Base-by-base conservation (phyloP, 64 coral and sea anemone genomes). In the Pachyseris speciosa region DNA sequence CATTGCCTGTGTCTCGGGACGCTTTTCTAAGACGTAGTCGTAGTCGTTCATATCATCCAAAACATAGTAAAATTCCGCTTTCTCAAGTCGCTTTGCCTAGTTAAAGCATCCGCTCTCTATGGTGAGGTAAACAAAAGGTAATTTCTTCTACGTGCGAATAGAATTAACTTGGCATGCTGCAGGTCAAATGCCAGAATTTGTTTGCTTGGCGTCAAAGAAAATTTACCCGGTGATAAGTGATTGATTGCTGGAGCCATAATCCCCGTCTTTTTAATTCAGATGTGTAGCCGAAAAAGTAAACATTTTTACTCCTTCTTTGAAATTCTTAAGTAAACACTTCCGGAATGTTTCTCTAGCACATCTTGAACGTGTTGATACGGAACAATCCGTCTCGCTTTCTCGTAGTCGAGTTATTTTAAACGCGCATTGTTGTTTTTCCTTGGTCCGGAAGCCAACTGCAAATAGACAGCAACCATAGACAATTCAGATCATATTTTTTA, bases 171-270 rank as follows among this genome's bases (percentile, higher is more conserved):
- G 19, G 53, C 38, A 40, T 61, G 51, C 32, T 8, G 33, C 5
- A 61, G 53, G 34, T 26, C 51, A 81, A 41, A 12, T 40, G 77
- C 1, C 36, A 63, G 2, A 57, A 6, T 81, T 81, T 81, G 53
- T 81, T 81, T 81, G 53, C 24, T 61, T 30, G 32, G 22, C 34
- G 15, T 61, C 77, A 41, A 63, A 61, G 36, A 37, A 81, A 81
- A 58, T 81, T 22, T 61, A 81, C 49, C 63, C 40, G 40, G 32
- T 32, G 32, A 61, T 81, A 24, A 38, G 40, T 81, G 77, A 81
- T 81, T 81, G 77, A 81, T 81, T 51, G 32, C 20, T 61, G 7
- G 12, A 30, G 20, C 34, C 55, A 81, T 61, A 61, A 59, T 25
- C 77, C 11, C 67, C 6, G 34, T 15, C 17, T 11, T 41, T 41